Conservation (phyloP, 2,888 invertebrate genomes). For the Hetaerina titia region DNA sequence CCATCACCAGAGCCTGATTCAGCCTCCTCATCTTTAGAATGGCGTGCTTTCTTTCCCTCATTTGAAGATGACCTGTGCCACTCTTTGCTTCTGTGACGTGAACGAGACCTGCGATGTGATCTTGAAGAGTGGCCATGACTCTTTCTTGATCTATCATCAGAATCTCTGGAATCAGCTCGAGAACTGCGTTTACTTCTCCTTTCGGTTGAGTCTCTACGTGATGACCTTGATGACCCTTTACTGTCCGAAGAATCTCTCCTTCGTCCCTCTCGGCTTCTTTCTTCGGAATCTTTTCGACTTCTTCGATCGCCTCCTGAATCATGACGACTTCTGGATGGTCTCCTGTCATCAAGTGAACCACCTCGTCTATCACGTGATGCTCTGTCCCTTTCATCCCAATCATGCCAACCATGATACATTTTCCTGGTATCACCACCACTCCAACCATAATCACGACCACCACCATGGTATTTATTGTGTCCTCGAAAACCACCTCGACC, state of each 20-base stretch:
- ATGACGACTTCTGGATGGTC: slow-evolving; percentile 52
- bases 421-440: slow-evolving; percentile 50
- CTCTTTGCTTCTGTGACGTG: slow-evolving; percentile 55
- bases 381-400: slow-evolving; percentile 48
- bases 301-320: slow-evolving; percentile 54
- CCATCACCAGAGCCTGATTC: slow-evolving; percentile 57
- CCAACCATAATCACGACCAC: slow-evolving; percentile 60
- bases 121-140: slow-evolving; percentile 48
- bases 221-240: slow-evolving; percentile 60
- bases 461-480: not conserved
- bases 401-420: slow-evolving; percentile 61
- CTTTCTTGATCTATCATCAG: slow-evolving; percentile 52
- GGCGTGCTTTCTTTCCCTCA: slow-evolving; percentile 48
- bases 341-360: slow-evolving; percentile 50
- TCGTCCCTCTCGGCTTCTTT: slow-evolving; percentile 53
- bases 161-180: slow-evolving; percentile 53
- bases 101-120: slow-evolving; percentile 38
- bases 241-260: slow-evolving; percentile 61
- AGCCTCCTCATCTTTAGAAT: slow-evolving; percentile 45
- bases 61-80: slow-evolving; percentile 38
- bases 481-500: slow-evolving; percentile 59
- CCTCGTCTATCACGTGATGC: slow-evolving; percentile 49
- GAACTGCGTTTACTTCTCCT: slow-evolving; percentile 54
- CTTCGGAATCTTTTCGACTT: slow-evolving; percentile 45
- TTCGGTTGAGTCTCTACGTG: slow-evolving; percentile 42